phyloP scores from a whole-genome alignment of 2,113 vertebrate genomes.

The Gobius niger region DNA sequence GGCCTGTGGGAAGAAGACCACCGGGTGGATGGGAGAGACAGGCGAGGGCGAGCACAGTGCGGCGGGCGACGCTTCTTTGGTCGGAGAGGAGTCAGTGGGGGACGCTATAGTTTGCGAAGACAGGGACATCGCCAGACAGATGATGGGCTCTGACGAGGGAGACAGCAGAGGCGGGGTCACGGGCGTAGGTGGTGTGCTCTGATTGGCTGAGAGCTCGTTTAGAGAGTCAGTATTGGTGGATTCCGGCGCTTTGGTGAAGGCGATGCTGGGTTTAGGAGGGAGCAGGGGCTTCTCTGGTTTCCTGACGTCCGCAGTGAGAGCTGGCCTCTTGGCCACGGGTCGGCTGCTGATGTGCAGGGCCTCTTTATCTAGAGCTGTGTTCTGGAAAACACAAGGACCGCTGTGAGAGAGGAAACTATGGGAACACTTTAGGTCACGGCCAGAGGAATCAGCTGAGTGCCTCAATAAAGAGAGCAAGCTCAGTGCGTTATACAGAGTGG shows the following conservation, averaged over 20 bases:
- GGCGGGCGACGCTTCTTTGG: not conserved
- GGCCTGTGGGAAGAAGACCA: constrained; percentile 33
- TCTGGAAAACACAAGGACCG: constrained; percentile 73
- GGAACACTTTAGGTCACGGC: not conserved
- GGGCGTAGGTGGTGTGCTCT: not conserved
- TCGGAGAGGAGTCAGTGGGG: not conserved
- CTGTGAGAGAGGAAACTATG: not conserved
- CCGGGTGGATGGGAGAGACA: constrained; percentile 29
- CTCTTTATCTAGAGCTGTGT: constrained; percentile 97
- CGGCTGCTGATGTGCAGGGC: constrained; percentile 80
- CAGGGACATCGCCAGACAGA: not conserved
- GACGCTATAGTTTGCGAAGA: constrained; percentile 21
- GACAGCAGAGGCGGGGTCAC: constrained; percentile 9
- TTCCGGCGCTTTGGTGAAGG: constrained; percentile 12
- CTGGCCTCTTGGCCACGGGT: not conserved
- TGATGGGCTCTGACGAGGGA: constrained; percentile 6
- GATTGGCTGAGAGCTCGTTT: not conserved
- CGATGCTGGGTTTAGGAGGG: constrained; percentile 9
- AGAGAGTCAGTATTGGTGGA: not conserved
- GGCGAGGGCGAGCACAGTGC: constrained; percentile 17
- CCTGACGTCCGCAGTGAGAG: not conserved
- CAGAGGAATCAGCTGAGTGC: not conserved
- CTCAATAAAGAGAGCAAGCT: not conserved
- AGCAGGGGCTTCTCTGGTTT: constrained; percentile 13
- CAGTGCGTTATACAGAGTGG: too few species aligned